Base-by-base conservation (phyloP, 2,888 invertebrate genomes). In the Ophraella communa region DNA sequence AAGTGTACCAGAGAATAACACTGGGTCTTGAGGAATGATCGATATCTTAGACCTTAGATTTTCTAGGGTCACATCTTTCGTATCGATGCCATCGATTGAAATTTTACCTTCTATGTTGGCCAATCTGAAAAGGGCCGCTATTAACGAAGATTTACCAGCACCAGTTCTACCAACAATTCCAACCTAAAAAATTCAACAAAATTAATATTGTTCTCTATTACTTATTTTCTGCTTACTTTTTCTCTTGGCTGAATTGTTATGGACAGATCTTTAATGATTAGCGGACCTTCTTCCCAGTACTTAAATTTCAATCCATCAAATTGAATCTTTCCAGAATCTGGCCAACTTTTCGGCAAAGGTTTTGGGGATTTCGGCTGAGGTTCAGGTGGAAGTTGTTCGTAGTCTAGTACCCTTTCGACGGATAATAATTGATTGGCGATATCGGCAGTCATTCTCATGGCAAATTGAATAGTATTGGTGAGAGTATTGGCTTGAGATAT, bases 101-200 rank as follows among this genome's bases (percentile, higher is more conserved):
- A 94, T 86, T 42, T 83, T 83, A 1, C 94, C 94, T 64, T 88
- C 87, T 4, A 89, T 85, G 61, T 90, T 87, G 0, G 90, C 87
- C 64, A 94, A 83, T 2, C 94, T 87, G 82, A 94, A 94, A 57
- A 95, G 81, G 0, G 92, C 91, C 0, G 91, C 87, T 67, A 92
- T 90, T 11, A 93, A 82, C 0, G 92, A 92, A 0, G 91, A 91
- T 80, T 93, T 93, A 1, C 93, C 94, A 1, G 94, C 94, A 1
- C 94, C 94, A 0, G 94, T 94, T 58, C 94, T 85, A 1, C 94
- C 94, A 2, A 93, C 92, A 70, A 93, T 90, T 10, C 93, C 92
- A 64, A 93, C 87, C 89, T 93, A 80, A 71, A 82, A 67, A 61
- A 27, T 8, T 27, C 39, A 39, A 10, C n/a, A 39, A 5, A 39